Evolutionary conservation across 2,113 vertebrate genomes (phyloP), one percentile per base, ranked within the genome.

Genomic region (Serranochromis macrocephalus): DNA sequence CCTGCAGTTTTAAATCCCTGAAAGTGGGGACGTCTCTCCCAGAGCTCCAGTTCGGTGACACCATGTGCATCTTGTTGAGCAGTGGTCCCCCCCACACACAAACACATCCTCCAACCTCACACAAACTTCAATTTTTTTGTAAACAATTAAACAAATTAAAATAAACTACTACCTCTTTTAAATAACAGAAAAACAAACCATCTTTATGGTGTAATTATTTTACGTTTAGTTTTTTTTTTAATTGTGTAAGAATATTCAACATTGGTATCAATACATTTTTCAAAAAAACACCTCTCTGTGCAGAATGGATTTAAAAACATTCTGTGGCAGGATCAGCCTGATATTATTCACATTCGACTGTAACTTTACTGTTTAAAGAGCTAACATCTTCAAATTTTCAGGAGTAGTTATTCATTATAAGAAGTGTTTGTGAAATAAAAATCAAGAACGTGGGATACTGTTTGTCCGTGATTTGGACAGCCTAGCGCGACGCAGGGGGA

Each of bases 201-300:
- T 26, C 53, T 55, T 55, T 26, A 55, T 24, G 21, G 53, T 55
- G 53, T 4, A 0, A 55, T 24, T 55, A 55, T 55, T 55, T 55
- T 55, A 3, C 2, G 12, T 55, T 0, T 54, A 3, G n/a, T 12
- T 21, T 2, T 54, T 54, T 54, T 24, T 7, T 1, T 0, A 24
- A 54, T 24, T 55, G 1, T 55, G 21, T 55, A 55, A 55, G 21
- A 55, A 55, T 55, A 5, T 3, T 55, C 54, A 55, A 55, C 54
- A 55, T 55, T 55, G 12, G 7, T 16, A 57, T 29, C 13, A 29
- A 58, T 29, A 58, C 7, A 58, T 58, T 58, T 58, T 57, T 29
- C 3, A 8, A 57, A 58, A n/a, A 33, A 3, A 57, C 4, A 5
- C 24, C 13, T 29, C 54, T 57, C 24, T 29, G 55, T 58, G 24